Base-by-base conservation (phyloP, 2,888 invertebrate species). In the Parnassius mnemosyne region DNA sequence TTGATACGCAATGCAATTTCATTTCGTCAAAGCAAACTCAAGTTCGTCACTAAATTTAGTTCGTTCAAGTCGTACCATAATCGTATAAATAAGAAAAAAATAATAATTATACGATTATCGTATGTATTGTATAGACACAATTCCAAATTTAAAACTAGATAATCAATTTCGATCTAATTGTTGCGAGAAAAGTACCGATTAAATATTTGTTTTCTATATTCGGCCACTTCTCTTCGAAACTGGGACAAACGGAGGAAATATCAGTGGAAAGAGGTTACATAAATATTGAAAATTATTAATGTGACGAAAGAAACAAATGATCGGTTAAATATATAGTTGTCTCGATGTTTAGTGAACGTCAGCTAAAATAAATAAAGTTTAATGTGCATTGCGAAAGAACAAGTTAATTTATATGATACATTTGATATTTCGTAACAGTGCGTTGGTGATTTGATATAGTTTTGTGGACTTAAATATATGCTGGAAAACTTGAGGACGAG, bases 241-340 rank as follows among this genome's bases (percentile, higher is more conserved):
- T 71, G 69, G 78, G 66, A 66, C 78, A 69, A 63, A 66, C 64
- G 65, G 64, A 66, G 61, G 68, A 66, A 64, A 57, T 65, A 67
- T 72, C 68, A 68, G 67, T 72, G 74, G 66, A 71, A 75, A 72
- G 63, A 56, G 74, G 70, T 69, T 71, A 69, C 68, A 71, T 63
- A 67, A 71, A 71, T 67, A 65, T 59, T 58, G 61, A 49, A 47
- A n/a, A 16, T 43, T 16, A 5, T 25, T 51, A 51, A 25, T 51
- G 25, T 5, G 20, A 9, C 49, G 13, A 49, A 13, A 9, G 49
- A 49, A 16, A 13, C 16, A 49, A 13, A 54, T 10, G 25, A n/a
- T 53, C 59, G 12, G 20, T 53, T 53, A 46, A 42, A 59, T 53
- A 49, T 53, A 13, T 43, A n/a, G 44, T 25, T 34, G 53, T 46